Percentiles rank a stretch among this genome's conserved stretches.
Evolutionary conservation across 1,140 invertebrate genomes (phyloP).

Genomic region (Parapsyche elsis): DNA sequence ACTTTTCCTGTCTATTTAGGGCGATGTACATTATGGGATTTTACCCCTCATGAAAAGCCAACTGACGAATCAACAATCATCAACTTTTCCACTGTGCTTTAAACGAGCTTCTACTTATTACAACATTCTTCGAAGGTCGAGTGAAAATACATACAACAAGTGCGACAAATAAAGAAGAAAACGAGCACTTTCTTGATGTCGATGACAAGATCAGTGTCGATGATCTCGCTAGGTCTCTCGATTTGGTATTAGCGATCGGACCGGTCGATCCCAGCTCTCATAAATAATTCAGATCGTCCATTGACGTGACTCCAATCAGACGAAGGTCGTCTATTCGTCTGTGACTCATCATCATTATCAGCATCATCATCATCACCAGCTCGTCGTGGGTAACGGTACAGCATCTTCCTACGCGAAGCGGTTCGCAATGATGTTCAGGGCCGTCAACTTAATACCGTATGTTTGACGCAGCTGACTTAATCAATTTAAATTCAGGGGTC

Average conservation of each 20-base stretch:
- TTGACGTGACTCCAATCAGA: conserved; percentile 3
- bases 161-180: not conserved
- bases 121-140: too few species aligned
- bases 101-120: too few species aligned
- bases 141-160: too few species aligned
- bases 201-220: too few species aligned
- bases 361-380: conserved; percentile 15
- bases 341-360: conserved; percentile 22
- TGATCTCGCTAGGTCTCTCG: not conserved
- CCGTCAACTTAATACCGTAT: not conserved
- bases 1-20: too few species aligned
- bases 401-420: conserved; percentile 18
- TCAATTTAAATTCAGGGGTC: not conserved
- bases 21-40: too few species aligned
- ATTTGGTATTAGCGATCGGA: not conserved
- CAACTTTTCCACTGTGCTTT: too few species aligned
- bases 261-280: not conserved
- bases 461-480: not conserved
- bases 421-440: conserved; percentile 4
- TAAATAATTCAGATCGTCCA: conserved; percentile 21
- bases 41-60: too few species aligned
- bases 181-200: not conserved
- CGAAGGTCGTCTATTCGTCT: conserved; percentile 24
- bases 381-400: conserved; percentile 1
- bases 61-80: too few species aligned